Percentiles rank a stretch among this genome's conserved stretches.
Evolutionary conservation across 2,888 invertebrate genomes (phyloP).

Genomic region (Lochmaea capreae): DNA sequence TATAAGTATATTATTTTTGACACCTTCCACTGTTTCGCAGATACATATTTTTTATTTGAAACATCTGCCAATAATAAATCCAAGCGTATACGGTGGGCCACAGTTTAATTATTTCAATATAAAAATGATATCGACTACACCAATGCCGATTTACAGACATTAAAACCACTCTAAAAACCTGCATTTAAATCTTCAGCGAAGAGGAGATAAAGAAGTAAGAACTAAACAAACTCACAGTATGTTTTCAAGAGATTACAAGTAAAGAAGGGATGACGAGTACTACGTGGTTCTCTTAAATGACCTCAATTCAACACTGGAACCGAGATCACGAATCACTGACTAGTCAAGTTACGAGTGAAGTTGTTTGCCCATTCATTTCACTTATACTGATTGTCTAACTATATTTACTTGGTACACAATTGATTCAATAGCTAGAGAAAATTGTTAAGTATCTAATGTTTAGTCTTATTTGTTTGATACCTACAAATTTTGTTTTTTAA

Average conservation of each 20-base stretch:
- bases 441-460: too few species aligned
- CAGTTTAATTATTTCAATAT: too few species aligned
- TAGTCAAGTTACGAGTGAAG: slow-evolving; percentile 20
- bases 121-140: not conserved
- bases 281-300: slow-evolving; percentile 14
- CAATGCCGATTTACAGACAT: slow-evolving; percentile 11
- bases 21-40: too few species aligned
- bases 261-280: slow-evolving; percentile 7
- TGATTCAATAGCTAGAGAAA: too few species aligned
- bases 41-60: too few species aligned
- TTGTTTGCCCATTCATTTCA: slow-evolving; percentile 23
- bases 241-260: slow-evolving; percentile 6
- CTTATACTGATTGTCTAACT: slow-evolving; percentile 14
- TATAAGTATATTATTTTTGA: too few species aligned
- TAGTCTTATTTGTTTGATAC: too few species aligned
- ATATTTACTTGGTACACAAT: not conserved
- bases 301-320: slow-evolving; percentile 28
- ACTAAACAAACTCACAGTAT: slow-evolving; percentile 1
- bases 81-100: too few species aligned
- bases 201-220: not conserved
- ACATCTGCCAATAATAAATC: too few species aligned
- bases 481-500: too few species aligned
- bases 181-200: slow-evolving; percentile 16
- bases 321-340: slow-evolving; percentile 26
- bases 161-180: not conserved